phyloP scores from a whole-genome alignment of 2,888 invertebrate species.

The Boloria selene region DNA sequence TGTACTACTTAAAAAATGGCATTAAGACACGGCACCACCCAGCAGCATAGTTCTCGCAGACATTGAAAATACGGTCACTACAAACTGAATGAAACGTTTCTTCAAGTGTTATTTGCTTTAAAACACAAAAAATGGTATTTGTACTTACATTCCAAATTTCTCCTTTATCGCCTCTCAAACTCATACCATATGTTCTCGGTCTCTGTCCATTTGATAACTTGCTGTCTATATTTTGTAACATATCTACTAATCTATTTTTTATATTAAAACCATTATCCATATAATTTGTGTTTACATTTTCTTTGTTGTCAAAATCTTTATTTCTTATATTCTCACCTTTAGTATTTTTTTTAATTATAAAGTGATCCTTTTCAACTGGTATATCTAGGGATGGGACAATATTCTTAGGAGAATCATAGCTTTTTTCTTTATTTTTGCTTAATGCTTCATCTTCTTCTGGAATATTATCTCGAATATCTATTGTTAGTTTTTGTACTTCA shows the following conservation, averaged over 20 bases:
- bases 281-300: neutral
- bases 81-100: too few relatives aligned
- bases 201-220: neutral
- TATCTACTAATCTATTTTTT: constrained; percentile 12
- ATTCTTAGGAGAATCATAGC: neutral
- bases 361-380: neutral
- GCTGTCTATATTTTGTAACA: constrained; percentile 12
- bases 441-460: neutral
- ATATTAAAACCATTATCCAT: neutral
- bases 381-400: neutral
- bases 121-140: neutral
- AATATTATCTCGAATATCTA: neutral
- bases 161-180: constrained; percentile 25
- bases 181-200: constrained; percentile 36
- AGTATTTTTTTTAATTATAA: neutral
- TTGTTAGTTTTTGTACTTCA: neutral
- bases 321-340: neutral
- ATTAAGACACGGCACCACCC: too few relatives aligned
- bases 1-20: too few relatives aligned
- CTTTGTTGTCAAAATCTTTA: neutral
- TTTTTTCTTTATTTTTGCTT: constrained; percentile 13
- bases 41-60: too few relatives aligned
- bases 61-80: too few relatives aligned
- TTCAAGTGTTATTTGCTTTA: too few relatives aligned
- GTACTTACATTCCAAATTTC: constrained; percentile 37